Conservation (phyloP, 2,113 vertebrate genomes). For the Pontoporia blainvillei region DNA sequence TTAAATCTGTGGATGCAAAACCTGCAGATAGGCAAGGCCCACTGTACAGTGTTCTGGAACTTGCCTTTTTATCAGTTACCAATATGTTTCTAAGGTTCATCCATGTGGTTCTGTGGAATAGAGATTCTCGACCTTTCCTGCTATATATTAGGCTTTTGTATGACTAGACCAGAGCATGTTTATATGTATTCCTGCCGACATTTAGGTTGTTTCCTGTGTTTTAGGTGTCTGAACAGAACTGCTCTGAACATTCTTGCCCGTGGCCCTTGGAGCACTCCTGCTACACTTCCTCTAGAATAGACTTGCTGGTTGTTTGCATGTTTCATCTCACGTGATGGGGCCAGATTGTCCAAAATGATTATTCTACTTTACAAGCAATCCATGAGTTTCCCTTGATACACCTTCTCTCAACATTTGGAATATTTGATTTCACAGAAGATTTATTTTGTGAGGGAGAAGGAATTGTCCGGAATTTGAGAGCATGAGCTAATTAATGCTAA, state of each 20-base stretch:
- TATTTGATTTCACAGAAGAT: not conserved
- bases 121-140: not conserved
- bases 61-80: not conserved
- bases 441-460: not conserved
- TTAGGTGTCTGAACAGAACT: not conserved
- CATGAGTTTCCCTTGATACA: not conserved
- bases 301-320: not conserved
- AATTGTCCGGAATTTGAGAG: not conserved
- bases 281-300: not conserved
- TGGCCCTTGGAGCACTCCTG: not conserved
- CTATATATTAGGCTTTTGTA: not conserved
- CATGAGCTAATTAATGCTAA: not conserved
- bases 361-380: not conserved
- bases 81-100: not conserved
- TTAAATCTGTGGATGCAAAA: not conserved
- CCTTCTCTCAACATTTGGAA: not conserved
- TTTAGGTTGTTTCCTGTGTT: not conserved
- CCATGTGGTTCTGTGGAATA: not conserved
- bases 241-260: not conserved
- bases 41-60: not conserved
- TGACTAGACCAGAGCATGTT: not conserved
- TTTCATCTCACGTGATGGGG: not conserved
- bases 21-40: not conserved
- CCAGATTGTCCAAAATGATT: not conserved
- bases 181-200: not conserved